Evolutionary conservation across 1,140 invertebrate genomes (phyloP).

Genomic region (Steinernema feltiae): DNA sequence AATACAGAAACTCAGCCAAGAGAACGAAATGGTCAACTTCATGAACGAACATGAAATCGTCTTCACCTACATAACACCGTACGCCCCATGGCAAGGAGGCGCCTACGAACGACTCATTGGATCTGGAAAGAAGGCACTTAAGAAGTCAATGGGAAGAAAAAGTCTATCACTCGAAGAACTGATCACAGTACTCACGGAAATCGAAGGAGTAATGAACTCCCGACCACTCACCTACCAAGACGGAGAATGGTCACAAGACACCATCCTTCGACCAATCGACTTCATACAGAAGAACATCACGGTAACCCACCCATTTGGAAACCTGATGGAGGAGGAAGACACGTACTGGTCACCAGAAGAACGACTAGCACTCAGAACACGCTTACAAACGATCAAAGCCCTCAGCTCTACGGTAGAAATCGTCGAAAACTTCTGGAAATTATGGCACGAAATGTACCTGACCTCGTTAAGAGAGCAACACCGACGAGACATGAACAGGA

Average conservation of each 20-base stretch:
- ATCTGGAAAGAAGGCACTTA: not conserved
- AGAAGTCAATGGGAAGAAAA: not conserved
- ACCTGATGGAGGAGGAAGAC: not conserved
- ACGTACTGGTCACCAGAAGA: not conserved
- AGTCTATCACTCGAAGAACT: not conserved
- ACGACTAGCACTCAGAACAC: not conserved
- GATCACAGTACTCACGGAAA: not conserved
- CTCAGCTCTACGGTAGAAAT: not conserved
- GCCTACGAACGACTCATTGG: not conserved
- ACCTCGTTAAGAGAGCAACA: not conserved
- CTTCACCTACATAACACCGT: not conserved
- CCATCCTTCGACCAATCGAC: not conserved
- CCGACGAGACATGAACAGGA: not conserved
- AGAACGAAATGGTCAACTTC: not conserved
- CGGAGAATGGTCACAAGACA: not conserved
- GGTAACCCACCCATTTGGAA: not conserved
- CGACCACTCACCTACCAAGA: not conserved
- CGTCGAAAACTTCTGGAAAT: not conserved
- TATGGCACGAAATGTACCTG: not conserved
- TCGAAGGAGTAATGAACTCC: not conserved
- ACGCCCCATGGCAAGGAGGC: not conserved
- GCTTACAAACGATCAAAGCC: not conserved
- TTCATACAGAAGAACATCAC: not conserved
- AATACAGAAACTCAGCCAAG: not conserved
- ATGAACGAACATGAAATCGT: not conserved